Conservation (phyloP, 2,113 vertebrate genomes). For the Chaetops frenatus region DNA sequence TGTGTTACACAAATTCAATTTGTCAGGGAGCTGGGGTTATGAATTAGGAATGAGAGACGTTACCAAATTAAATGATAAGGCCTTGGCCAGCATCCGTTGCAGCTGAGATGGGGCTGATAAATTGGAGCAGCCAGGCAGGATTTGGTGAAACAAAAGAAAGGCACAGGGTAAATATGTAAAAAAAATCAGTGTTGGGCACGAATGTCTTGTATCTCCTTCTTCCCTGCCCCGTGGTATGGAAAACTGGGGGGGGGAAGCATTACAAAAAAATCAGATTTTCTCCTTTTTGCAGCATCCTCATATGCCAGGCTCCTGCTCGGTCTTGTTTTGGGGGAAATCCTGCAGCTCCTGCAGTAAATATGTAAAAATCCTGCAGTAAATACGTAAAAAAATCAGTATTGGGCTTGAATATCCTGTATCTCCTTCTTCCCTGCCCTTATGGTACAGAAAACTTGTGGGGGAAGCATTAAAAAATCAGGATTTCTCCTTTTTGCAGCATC, state of each 20-base stretch:
- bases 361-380: background rate
- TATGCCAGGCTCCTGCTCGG: rapidly evolving
- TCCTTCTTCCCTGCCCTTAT: background rate
- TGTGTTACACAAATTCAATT: constrained; percentile 63
- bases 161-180: background rate
- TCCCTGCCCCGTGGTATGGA: background rate
- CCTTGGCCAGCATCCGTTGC: background rate
- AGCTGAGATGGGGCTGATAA: background rate
- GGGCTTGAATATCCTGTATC: background rate
- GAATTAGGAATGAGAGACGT: constrained; percentile 52
- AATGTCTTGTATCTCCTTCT: background rate
- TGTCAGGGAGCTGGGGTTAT: constrained; percentile 39
- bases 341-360: background rate
- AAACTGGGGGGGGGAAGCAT: background rate
- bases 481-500: background rate
- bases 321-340: no score
- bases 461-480: background rate
- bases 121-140: background rate
- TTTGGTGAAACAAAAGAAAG: background rate
- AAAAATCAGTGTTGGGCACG: background rate
- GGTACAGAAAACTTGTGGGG: background rate
- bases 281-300: background rate
- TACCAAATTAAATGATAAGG: constrained; percentile 25
- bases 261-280: background rate
- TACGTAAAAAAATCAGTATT: rapidly evolving